These are phyloP conservation scores for Limulus polyphemus DNA, from an alignment of 2,888 invertebrate genomes.

Conservation along the genomic window DNA sequence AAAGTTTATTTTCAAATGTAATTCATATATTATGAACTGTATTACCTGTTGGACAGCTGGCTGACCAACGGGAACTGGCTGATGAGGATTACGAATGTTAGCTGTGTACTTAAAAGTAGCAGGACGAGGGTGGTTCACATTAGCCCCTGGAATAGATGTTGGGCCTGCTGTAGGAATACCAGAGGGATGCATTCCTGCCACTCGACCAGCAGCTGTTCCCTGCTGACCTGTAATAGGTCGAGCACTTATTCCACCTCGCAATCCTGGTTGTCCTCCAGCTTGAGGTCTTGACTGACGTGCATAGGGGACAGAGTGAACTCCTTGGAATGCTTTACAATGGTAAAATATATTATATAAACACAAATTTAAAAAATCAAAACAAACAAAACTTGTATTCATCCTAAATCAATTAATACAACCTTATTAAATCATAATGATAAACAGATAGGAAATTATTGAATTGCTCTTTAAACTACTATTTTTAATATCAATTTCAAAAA, in stretches of 20 bases:
- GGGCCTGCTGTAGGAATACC: conserved; percentile 17
- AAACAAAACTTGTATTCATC: too few relatives aligned
- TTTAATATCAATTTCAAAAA: too few relatives aligned
- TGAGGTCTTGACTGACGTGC: conserved; percentile 23
- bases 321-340: conserved; percentile 43
- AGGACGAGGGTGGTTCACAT: conserved; percentile 34
- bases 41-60: conserved; percentile 25
- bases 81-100: conserved; percentile 75
- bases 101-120: conserved; percentile 78
- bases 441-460: too few relatives aligned
- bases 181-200: conserved; percentile 23
- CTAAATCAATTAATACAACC: too few relatives aligned
- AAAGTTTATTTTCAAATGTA: too few relatives aligned
- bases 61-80: conserved; percentile 9
- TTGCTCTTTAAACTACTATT: too few relatives aligned
- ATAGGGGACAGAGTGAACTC: too few relatives aligned
- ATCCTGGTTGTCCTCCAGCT: conserved; percentile 41
- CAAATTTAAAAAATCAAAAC: too few relatives aligned
- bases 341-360: too few relatives aligned
- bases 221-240: conserved; percentile 65
- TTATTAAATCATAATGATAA: too few relatives aligned
- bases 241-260: conserved; percentile 53
- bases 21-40: too few relatives aligned
- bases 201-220: conserved; percentile 50
- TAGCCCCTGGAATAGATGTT: conserved; percentile 28